phyloP scores from a whole-genome alignment of 2,888 invertebrate species.

The Labia minor region DNA sequence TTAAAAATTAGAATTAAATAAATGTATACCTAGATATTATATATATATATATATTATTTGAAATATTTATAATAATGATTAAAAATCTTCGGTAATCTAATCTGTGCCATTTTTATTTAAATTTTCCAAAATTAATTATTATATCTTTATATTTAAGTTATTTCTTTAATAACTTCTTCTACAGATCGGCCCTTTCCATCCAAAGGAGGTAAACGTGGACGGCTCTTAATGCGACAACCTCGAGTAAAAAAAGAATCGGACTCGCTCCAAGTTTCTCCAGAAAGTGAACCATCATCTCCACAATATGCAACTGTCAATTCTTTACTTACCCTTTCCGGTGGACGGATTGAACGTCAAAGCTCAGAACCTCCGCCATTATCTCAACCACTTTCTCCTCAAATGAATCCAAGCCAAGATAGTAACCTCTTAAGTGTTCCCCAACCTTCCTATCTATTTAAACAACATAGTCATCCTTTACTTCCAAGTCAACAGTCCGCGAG shows the following conservation, averaged over 20 bases:
- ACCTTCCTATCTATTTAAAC: constrained; percentile 48
- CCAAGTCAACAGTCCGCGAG: constrained; percentile 42
- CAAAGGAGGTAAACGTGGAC: constrained; percentile 41
- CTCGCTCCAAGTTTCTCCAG: constrained; percentile 37
- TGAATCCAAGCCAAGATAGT: constrained; percentile 37
- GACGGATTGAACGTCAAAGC: constrained; percentile 42
- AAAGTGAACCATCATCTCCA: constrained; percentile 34
- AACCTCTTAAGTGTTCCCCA: constrained; percentile 48
- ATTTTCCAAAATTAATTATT: constrained; percentile 14
- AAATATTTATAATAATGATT: background rate
- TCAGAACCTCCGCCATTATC: constrained; percentile 24
- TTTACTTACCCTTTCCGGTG: constrained; percentile 20
- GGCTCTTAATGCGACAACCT: constrained; percentile 54
- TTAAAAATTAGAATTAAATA: background rate
- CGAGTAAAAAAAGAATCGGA: constrained; percentile 55
- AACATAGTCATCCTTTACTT: constrained; percentile 54
- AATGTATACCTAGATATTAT: background rate
- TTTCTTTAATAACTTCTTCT: background rate
- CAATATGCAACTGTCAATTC: constrained; percentile 32
- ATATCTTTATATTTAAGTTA: constrained; percentile 17
- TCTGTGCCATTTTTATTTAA: constrained; percentile 7
- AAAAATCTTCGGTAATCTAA: background rate
- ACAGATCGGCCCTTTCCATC: background rate
- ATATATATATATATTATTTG: background rate
- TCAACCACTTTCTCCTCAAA: constrained; percentile 29